Percentiles rank a stretch among this genome's conserved stretches.
Conservation (phyloP, 2,113 vertebrate species). For the Phrynosoma platyrhinos region DNA sequence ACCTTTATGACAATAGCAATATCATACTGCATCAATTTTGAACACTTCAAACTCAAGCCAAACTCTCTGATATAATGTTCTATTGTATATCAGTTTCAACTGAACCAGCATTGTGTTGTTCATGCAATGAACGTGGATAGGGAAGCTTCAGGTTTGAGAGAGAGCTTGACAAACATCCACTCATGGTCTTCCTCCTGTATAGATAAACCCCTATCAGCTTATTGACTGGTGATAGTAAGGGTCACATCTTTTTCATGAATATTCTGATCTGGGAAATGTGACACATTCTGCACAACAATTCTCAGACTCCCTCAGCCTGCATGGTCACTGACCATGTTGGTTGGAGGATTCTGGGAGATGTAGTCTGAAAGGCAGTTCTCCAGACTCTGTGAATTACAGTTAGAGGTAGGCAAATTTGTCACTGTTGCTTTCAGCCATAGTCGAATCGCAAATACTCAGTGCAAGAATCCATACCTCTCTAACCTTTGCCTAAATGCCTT, state of each 20-base stretch:
- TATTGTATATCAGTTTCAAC: background rate
- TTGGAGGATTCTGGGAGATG: background rate
- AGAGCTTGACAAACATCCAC: background rate
- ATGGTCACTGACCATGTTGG: no score
- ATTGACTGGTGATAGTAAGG: background rate
- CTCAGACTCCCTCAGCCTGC: background rate
- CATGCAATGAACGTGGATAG: no score
- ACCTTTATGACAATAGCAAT: background rate
- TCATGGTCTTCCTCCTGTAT: background rate
- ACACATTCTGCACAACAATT: background rate
- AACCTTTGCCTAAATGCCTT: no score
- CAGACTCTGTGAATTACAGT: background rate
- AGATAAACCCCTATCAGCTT: background rate
- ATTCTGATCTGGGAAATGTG: no score
- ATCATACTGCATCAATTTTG: slow-evolving; percentile 17
- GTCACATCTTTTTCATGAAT: no score
- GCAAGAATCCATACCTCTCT: no score
- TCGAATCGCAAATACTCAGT: no score
- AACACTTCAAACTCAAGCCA: background rate
- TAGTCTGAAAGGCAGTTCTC: background rate
- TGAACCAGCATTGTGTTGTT: background rate
- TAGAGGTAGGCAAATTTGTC: background rate
- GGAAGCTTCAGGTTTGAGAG: background rate
- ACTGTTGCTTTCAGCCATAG: no score
- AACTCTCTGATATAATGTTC: background rate